Base-by-base conservation (phyloP, 2,888 invertebrate species). In the Tinea trinotella region DNA sequence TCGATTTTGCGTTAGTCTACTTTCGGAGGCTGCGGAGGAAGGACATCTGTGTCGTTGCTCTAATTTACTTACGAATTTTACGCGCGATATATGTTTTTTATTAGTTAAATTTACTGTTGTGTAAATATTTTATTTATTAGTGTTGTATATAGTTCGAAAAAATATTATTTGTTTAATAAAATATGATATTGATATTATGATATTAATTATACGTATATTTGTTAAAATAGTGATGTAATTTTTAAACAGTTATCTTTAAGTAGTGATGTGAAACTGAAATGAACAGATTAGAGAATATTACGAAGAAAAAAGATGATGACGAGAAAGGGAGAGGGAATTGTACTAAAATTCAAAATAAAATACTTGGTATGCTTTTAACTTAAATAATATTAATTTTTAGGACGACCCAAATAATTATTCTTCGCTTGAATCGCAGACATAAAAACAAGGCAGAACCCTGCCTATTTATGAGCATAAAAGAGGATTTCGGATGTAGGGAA, bases 201-300 rank as follows among this genome's bases (percentile, higher is more conserved):
- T n/a, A n/a, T n/a, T n/a, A n/a, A n/a, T n/a, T n/a, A n/a, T n/a
- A n/a, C n/a, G n/a, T n/a, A n/a, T n/a, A n/a, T n/a, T n/a, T n/a
- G n/a, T n/a, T n/a, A n/a, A n/a, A n/a, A n/a, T n/a, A 53, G 46
- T 55, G 55, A 54, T 36, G 52, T 53, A 36, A 52, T 58, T 49
- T 55, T 35, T 56, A 50, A 54, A 40, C 13, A 15, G 3, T 35
- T 4, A 4, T 40, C 6, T 13, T 40, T 40, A 40, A 40, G 2
- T 30, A 30, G n/a, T 30, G 13, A 40, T 46, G 46, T 46, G 7
- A 17, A 12, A 10, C 10, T 67, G 71, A 76, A 68, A 84, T 84
- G 84, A 84, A 80, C 73, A 79, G 75, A 68, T 69, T 82, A 52
- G 79, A 82, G 17, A 71, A 64, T 50, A 60, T 64, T 4, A 65